These are phyloP conservation scores for Rhagoletis zephyria DNA, from an alignment of 1,140 invertebrate genomes.

Conservation along the genomic window DNA sequence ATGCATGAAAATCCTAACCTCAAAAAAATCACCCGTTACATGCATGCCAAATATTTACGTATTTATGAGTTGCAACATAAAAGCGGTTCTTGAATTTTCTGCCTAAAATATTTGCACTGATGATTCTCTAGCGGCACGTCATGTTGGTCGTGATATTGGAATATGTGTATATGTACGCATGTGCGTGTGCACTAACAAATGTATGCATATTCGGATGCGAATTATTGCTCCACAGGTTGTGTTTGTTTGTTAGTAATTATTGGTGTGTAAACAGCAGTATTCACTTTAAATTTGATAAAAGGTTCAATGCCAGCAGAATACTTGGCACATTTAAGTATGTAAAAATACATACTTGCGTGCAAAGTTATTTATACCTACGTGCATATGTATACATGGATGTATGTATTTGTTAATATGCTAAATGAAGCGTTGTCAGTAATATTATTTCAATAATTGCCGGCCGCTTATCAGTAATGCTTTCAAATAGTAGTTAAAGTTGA, in stretches of 20 bases:
- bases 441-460: slow-evolving; percentile 17
- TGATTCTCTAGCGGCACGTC: background rate
- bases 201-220: background rate
- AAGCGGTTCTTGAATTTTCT: background rate
- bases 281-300: background rate
- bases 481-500: background rate
- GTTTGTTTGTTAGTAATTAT: slow-evolving; percentile 28
- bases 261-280: background rate
- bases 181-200: background rate
- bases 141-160: background rate
- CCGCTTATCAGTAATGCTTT: background rate
- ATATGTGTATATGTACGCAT: background rate
- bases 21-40: no score
- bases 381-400: background rate
- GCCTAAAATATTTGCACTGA: background rate
- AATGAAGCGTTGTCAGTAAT: background rate
- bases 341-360: background rate
- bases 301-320: background rate
- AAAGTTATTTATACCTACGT: background rate
- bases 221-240: background rate
- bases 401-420: background rate
- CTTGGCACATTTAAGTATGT: no score
- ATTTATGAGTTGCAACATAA: background rate
- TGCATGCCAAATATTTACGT: background rate
- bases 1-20: no score